These are phyloP conservation scores for Ashinkailepas kermadecensis DNA, from an alignment of 2,888 invertebrate genomes.

Conservation along the genomic window DNA sequence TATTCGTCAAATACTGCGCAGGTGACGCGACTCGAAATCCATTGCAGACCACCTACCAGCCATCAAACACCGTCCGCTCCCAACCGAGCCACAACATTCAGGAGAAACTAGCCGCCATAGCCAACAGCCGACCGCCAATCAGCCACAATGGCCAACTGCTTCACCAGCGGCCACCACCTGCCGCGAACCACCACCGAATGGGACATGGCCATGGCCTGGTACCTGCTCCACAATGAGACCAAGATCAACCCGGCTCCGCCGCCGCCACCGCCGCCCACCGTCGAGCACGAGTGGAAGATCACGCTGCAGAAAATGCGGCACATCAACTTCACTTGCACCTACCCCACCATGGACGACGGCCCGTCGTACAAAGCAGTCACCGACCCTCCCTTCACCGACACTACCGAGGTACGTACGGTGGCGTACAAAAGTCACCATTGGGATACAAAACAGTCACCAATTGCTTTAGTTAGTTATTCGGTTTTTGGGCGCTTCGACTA, in stretches of 20 bases:
- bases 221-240: neutral
- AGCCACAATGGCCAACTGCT: neutral
- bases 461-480: too few species aligned
- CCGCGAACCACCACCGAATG: constrained; percentile 2
- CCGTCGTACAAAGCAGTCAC: constrained; percentile 7
- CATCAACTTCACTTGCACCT: neutral
- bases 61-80: too few species aligned
- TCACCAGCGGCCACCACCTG: neutral
- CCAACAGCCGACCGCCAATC: neutral
- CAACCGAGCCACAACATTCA: too few species aligned
- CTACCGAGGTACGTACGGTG: neutral
- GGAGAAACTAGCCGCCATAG: too few species aligned
- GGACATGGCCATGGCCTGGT: neutral
- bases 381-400: neutral
- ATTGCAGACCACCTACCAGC: too few species aligned
- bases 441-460: too few species aligned
- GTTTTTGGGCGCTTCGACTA: too few species aligned
- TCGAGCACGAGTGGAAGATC: neutral
- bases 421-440: too few species aligned
- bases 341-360: neutral
- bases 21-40: too few species aligned
- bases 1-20: too few species aligned
- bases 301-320: neutral
- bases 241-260: constrained; percentile 1
- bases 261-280: constrained; percentile 14